phyloP scores from a whole-genome alignment of 2,797 vertebrate species.

The Glyptemys insculpta region DNA sequence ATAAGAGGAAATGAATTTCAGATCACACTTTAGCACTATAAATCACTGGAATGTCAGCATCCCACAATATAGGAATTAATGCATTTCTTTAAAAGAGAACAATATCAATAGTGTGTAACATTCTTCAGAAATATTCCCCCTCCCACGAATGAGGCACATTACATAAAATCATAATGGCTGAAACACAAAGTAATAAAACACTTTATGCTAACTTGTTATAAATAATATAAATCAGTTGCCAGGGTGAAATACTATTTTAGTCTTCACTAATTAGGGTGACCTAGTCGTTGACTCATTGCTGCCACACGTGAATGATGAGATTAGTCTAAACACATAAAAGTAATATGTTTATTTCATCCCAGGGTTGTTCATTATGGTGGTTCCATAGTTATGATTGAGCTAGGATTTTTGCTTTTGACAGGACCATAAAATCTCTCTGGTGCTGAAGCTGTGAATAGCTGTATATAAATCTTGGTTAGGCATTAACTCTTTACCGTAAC shows the following conservation, averaged over 20 bases:
- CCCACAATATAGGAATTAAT: background rate
- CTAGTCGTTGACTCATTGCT: background rate
- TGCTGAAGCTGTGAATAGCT: background rate
- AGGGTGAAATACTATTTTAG: background rate
- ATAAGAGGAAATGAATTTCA: background rate
- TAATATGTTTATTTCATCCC: background rate
- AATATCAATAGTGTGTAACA: background rate
- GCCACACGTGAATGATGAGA: background rate
- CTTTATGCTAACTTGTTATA: background rate
- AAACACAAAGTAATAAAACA: background rate
- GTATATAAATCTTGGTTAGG: background rate
- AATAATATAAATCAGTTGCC: background rate
- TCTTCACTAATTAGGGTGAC: background rate
- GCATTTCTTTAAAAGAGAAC: background rate
- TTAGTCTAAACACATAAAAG: background rate
- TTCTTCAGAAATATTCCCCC: background rate
- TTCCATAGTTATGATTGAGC: background rate
- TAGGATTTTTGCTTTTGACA: background rate
- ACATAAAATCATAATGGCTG: background rate
- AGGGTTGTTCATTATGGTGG: background rate
- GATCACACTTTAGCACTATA: background rate
- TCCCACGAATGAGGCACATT: background rate
- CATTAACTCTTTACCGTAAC: background rate
- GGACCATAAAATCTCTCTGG: fast-evolving
- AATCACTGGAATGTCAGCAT: background rate